Percentiles rank a stretch among this genome's conserved stretches.
phyloP scores from a whole-genome alignment of 30 jellyfish, hydroid and myxozoan species.

The Hydractinia echinata region DNA sequence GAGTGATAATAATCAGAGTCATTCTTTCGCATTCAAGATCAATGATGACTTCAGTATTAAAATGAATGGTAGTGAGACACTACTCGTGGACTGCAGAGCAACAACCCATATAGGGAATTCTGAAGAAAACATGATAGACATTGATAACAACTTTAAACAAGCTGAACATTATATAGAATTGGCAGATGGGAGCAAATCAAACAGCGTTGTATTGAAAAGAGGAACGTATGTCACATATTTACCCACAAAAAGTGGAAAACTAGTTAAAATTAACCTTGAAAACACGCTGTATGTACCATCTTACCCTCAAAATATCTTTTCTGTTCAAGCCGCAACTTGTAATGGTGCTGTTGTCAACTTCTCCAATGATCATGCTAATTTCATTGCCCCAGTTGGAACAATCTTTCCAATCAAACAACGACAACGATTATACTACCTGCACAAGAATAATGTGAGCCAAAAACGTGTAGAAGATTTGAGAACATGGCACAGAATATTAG shows the following conservation, averaged over 20 bases:
- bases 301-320: conserved; percentile 55
- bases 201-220: conserved; percentile 24
- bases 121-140: no score
- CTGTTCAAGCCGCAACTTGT: conserved; percentile 59
- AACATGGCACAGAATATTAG: conserved; percentile 48
- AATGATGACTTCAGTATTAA: no score
- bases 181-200: conserved; percentile 50
- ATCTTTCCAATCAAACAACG: conserved; percentile 37
- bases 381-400: conserved; percentile 40
- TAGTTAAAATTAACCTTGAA: conserved; percentile 42
- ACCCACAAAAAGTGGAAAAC: conserved; percentile 30
- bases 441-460: not conserved
- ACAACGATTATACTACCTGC: conserved; percentile 40
- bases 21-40: no score
- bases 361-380: not conserved
- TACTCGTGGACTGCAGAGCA: conserved; percentile 53
- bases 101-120: no score
- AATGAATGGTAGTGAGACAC: no score
- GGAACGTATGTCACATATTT: conserved; percentile 32
- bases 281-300: conserved; percentile 47
- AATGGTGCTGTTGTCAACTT: conserved; percentile 43
- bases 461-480: conserved; percentile 18
- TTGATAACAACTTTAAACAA: conserved; percentile 44
- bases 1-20: no score
- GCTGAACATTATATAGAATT: conserved; percentile 43